Base-by-base conservation (phyloP, 2,113 vertebrate genomes). In the Orycteropus afer region DNA sequence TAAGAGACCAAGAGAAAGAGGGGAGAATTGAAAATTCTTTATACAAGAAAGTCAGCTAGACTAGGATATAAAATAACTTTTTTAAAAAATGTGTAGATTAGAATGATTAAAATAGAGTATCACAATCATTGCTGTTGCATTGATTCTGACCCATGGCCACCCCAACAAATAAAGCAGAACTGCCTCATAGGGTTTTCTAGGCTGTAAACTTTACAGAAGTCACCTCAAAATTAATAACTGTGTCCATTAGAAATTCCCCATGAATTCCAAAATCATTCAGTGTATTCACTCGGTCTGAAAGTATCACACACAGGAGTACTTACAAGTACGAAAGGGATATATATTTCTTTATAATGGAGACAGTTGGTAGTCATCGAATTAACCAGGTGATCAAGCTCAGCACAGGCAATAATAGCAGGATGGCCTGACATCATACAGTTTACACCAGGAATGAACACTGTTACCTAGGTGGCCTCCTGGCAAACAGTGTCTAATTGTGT, bases 181-280 rank as follows among this genome's bases (percentile, higher is more conserved):
- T n/a, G n/a, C n/a, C n/a, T n/a, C n/a, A n/a, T n/a, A n/a, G n/a
- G n/a, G n/a, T n/a, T n/a, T n/a, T n/a, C n/a, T n/a, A n/a, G n/a
- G n/a, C n/a, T n/a, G n/a, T n/a, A n/a, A n/a, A n/a, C 2, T 51
- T 51, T 51, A 51, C 49, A 51, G 49, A 51, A 51, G 7, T 3
- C 61, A 63, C 49, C 3, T 14, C 11, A 29, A 81, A 77, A 34
- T 51, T 51, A 53, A 51, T 23, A 53, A 6, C 32, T 83, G 7
- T 14, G 18, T 53, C 49, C 29, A 32, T 14, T 63, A 47, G 49
- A 37, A 57, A 80, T 12, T 20, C 18, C 14, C 67, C 47, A 0
- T 6, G 11, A 23, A 34, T 45, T 2, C 1, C 11, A 27, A n/a
- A 47, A 14, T 12, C 40, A 65, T 34, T 6, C 1, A 17, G 4